Base-by-base conservation (phyloP, 2,888 invertebrate genomes). In the Vandiemenella viatica region DNA sequence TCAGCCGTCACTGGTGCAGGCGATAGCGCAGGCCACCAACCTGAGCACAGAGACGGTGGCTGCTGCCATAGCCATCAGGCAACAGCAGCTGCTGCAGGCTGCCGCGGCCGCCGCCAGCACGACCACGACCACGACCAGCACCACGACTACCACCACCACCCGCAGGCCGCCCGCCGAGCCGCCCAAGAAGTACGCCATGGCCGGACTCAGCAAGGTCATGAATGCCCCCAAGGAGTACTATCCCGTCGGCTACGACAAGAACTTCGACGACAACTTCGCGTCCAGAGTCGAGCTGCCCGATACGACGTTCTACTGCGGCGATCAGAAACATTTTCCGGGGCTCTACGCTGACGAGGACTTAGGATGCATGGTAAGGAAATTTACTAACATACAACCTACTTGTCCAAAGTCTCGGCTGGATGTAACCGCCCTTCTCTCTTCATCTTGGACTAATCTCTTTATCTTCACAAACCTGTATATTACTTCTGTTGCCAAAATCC, bases 251-350 rank as follows among this genome's bases (percentile, higher is more conserved):
- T 89, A 89, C 60, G 87, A 88, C 60, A 88, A 88, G 67, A 86
- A 88, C 64, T 89, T 86, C 59, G 89, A 89, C 60, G 89, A 89
- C 59, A 85, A 87, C 60, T 88, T 88, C 63, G 79, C 80, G 49
- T 82, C 88, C 1, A 80, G 84, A 56, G 88, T 88, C 0, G 87
- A 87, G 59, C 67, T 89, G 18, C 89, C 89, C 0, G 82, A 82
- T 37, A 89, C 90, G 0, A 79, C 74, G 51, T 90, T 90, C 66
- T 79, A 83, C 54, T 90, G 90, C 61, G 85, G 86, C 0, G 83
- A 87, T 59, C 90, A 90, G 63, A 88, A 88, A 61, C 88, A 89
- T 66, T 89, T 90, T 62, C 90, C 90, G 0, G 90, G 90, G 37
- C 68, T 90, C 10, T 90, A 90, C 57, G 89, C 85, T 0, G 90